These are phyloP conservation scores for Molanna angustata DNA, from an alignment of 2,888 invertebrate genomes.

Conservation along the genomic window DNA sequence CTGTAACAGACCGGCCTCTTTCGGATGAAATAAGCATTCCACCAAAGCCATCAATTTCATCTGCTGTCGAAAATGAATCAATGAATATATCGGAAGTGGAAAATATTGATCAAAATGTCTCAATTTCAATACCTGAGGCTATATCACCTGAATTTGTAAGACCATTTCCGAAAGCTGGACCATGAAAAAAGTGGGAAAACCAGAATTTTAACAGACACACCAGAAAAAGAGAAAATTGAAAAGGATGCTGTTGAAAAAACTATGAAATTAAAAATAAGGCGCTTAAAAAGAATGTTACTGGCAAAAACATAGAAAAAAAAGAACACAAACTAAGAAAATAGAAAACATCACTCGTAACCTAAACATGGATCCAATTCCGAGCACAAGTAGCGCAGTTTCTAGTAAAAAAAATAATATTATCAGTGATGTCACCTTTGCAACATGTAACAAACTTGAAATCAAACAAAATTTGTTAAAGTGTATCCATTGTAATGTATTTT, in stretches of 20 bases:
- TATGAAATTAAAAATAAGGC: conserved; percentile 3
- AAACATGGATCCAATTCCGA: conserved; percentile 2
- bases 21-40: conserved; percentile 1
- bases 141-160: conserved; percentile 2
- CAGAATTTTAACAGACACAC: conserved; percentile 7
- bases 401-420: conserved; percentile 3
- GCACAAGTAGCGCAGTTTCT: conserved; percentile 1
- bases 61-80: conserved; percentile 2
- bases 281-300: not conserved
- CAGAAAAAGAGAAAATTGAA: conserved; percentile 6
- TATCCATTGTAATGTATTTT: conserved; percentile 1
- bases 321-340: conserved; percentile 3
- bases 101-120: too few species aligned
- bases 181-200: conserved; percentile 5
- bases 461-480: conserved; percentile 4
- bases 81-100: conserved; percentile 1
- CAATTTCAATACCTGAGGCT: conserved; percentile 1
- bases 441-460: conserved; percentile 1
- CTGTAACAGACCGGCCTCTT: conserved; percentile 5
- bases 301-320: not conserved
- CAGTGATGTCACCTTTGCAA: conserved; percentile 1
- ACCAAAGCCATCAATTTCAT: conserved; percentile 2
- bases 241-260: conserved; percentile 1
- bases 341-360: conserved; percentile 4
- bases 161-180: conserved; percentile 8